Conservation (phyloP, 2,797 vertebrate species). For the Mormyrus proboscirostris region DNA sequence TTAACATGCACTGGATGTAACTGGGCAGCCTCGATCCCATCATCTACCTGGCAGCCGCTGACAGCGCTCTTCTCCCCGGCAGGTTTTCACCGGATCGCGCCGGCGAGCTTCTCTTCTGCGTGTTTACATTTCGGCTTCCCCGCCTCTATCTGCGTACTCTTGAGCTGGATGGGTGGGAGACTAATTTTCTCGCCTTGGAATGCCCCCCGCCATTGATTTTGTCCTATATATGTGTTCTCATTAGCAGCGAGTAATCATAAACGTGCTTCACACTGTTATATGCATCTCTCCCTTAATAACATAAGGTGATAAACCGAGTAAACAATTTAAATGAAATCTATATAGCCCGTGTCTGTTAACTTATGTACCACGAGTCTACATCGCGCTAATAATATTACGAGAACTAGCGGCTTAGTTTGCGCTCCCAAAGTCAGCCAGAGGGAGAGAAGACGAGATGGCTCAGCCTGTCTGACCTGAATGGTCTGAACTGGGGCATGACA, state of each 20-base stretch:
- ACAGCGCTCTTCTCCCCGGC: not conserved
- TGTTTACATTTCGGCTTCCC: not conserved
- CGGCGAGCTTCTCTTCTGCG: not conserved
- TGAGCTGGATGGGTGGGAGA: conserved; percentile 15
- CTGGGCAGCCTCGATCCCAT: conserved; percentile 26
- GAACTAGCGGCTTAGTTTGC: not conserved
- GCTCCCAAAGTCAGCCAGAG: not conserved
- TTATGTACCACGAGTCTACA: not conserved
- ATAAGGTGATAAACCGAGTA: not conserved
- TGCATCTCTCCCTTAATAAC: not conserved
- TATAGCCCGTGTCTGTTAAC: not conserved
- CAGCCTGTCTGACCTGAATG: conserved; percentile 22
- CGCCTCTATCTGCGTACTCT: not conserved
- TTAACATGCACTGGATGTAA: conserved; percentile 16
- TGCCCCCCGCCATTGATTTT: not conserved
- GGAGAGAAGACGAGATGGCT: conserved; percentile 3
- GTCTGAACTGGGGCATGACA: conserved; percentile 28
- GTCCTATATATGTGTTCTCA: not conserved
- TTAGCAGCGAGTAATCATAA: not conserved
- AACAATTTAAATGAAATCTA: not conserved
- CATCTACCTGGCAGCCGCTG: conserved; percentile 23
- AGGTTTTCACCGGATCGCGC: not conserved
- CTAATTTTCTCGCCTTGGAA: not conserved
- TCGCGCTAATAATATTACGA: not conserved
- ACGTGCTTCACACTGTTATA: not conserved